A percentile compares a stretch with the other conserved stretches of the same genome.
phyloP scores from a whole-genome alignment of 2,797 vertebrate genomes.

The Crocodylus rhombifer region DNA sequence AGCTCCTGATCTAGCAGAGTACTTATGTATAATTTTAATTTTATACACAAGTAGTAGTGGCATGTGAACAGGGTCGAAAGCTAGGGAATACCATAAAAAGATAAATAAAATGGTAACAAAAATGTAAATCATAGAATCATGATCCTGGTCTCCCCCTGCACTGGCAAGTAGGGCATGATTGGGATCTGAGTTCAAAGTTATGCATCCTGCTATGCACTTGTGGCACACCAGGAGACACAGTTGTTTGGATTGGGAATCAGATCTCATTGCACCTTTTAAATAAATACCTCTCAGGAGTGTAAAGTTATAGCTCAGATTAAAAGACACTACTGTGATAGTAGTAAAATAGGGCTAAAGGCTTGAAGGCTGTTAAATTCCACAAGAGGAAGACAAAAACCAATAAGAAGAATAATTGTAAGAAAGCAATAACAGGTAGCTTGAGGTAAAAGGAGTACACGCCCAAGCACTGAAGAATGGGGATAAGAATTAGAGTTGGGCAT shows the following conservation, averaged over 20 bases:
- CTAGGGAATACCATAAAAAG: not conserved
- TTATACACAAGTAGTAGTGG: too few relatives aligned
- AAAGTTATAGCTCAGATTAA: not conserved
- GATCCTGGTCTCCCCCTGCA: too few relatives aligned
- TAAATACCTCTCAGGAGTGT: too few relatives aligned
- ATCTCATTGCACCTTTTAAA: too few relatives aligned
- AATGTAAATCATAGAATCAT: not conserved
- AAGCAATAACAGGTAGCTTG: not conserved
- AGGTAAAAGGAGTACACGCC: not conserved
- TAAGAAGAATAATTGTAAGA: not conserved
- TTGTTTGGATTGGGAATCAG: too few relatives aligned
- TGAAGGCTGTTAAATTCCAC: not conserved
- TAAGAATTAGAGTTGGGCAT: not conserved
- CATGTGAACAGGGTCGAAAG: not conserved
- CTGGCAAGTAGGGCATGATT: too few relatives aligned
- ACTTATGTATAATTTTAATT: too few relatives aligned
- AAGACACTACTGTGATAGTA: not conserved
- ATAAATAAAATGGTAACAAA: rapidly evolving
- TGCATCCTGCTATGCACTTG: too few relatives aligned
- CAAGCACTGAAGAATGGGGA: not conserved
- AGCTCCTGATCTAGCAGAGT: not conserved
- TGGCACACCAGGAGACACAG: too few relatives aligned
- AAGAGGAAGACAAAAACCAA: not conserved
- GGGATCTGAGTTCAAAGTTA: too few relatives aligned
- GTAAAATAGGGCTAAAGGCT: not conserved